Conservation (phyloP, 2,797 vertebrate species). For the Chanos chanos region DNA sequence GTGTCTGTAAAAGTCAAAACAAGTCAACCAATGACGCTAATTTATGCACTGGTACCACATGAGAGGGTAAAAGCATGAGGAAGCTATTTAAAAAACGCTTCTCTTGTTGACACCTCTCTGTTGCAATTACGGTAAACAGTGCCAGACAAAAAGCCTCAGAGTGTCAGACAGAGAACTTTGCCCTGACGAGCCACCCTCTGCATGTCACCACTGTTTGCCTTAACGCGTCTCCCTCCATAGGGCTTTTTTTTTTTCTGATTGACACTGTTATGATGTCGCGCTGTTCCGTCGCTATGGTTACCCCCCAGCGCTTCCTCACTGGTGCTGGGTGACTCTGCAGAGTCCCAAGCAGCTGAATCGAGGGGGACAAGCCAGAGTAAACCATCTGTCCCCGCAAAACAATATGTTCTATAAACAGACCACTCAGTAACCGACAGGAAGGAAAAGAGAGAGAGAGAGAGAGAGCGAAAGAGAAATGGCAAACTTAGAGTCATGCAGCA, state of each 20-base stretch:
- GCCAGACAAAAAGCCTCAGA: conserved; percentile 22
- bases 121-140: conserved; percentile 5
- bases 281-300: conserved; percentile 45
- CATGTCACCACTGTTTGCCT: conserved; percentile 35
- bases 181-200: conserved; percentile 27
- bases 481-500: background rate
- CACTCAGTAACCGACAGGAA: conserved; percentile 19
- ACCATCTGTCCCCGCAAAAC: conserved; percentile 41
- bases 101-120: conserved; percentile 19
- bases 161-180: conserved; percentile 30
- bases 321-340: conserved; percentile 20
- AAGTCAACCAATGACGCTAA: background rate
- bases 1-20: background rate
- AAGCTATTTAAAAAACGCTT: conserved; percentile 15
- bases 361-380: conserved; percentile 35
- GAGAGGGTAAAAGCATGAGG: background rate
- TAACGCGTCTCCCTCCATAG: conserved; percentile 29
- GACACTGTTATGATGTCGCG: conserved; percentile 49
- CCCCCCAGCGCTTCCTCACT: conserved; percentile 1
- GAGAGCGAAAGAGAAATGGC: background rate
- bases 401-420: conserved; percentile 39
- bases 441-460: background rate
- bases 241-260: conserved; percentile 28
- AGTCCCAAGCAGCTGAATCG: conserved; percentile 34
- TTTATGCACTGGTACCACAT: too few species aligned